Evolutionary conservation across 2,113 vertebrate species (phyloP), one percentile per base, ranked within the genome.

Genomic region (Pituophis catenifer): DNA sequence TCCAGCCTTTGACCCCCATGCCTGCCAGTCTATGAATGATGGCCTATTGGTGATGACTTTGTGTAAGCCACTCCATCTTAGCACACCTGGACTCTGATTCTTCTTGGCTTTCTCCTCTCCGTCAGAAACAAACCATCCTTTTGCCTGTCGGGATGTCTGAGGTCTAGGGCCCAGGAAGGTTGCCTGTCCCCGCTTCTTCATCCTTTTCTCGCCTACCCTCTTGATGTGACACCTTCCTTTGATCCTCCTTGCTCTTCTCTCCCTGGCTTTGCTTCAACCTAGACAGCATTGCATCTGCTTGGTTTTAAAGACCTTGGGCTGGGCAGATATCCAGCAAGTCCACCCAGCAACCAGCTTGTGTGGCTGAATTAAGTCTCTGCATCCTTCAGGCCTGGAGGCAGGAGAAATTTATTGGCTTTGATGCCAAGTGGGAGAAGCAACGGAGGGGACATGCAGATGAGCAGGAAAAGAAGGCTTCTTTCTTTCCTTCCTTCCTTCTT

Each of bases 321-420:
- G 95, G 96, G 96, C 97, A 94, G 86, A 90, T 15, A 90, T 94
- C 96, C 96, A 97, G 95, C 95, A 96, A 95, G 96, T 95, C 95
- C 95, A 92, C 95, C 93, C 96, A 95, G 95, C 94, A 95, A 96
- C 96, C 95, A 92, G 87, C 93, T 90, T n/a, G 94, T 93, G 75
- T 33, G 10, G 55, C 94, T 0, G 58, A 58, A 44, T 97, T 97
- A 96, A 96, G 95, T 95, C 96, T 93, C 95, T 6, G 86, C 48
- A 29, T 95, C 8, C 95, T 89, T 24, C 88, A n/a, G 65, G 11
- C 38, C 12, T 38, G 50, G 15, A 54, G 26, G 91, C 23, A 23
- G n/a, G 9, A 53, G 13, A 59, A 91, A 90, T 15, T 26, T 11
- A 12, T 33, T 55, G 50, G 26, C 29, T 11, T 62, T 3, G 12